A percentile compares a stretch with the other conserved stretches of the same genome.
These are phyloP conservation scores for Otus sunia DNA, from an alignment of 2,113 vertebrate genomes.

Conservation along the genomic window DNA sequence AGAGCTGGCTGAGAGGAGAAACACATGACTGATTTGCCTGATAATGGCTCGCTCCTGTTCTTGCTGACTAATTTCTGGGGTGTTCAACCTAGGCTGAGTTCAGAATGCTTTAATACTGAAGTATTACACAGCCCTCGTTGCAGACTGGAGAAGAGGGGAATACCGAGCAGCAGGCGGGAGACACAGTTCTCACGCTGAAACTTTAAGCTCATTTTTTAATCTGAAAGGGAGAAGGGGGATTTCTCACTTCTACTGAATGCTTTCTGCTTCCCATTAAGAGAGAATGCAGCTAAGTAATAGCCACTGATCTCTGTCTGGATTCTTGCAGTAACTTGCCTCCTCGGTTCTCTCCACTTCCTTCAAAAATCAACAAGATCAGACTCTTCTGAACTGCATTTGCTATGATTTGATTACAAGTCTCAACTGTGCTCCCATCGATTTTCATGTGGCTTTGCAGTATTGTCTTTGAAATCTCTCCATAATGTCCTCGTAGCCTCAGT, in stretches of 20 bases:
- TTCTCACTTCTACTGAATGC: not conserved
- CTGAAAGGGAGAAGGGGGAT: not conserved
- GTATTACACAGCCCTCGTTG: rapidly evolving
- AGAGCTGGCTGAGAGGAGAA: not conserved
- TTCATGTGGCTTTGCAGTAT: not conserved
- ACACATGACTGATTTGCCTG: not conserved
- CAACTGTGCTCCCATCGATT: not conserved
- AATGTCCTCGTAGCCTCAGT: not conserved
- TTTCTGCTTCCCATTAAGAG: not conserved
- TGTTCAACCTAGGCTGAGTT: not conserved
- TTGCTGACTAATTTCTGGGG: not conserved
- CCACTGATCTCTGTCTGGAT: not conserved
- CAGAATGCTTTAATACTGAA: not conserved
- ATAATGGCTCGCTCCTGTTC: not conserved
- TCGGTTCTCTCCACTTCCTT: not conserved
- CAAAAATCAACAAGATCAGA: not conserved
- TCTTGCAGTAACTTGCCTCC: not conserved
- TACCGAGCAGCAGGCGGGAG: not conserved
- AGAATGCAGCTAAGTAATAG: not conserved
- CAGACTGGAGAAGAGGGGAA: not conserved
- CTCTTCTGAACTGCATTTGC: not conserved
- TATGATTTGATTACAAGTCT: not conserved
- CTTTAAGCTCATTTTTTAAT: not conserved
- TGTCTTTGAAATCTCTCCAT: not conserved
- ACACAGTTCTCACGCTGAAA: not conserved